Evolutionary conservation across 2,113 vertebrate genomes (phyloP).

Genomic region (Trogon melanurus): DNA sequence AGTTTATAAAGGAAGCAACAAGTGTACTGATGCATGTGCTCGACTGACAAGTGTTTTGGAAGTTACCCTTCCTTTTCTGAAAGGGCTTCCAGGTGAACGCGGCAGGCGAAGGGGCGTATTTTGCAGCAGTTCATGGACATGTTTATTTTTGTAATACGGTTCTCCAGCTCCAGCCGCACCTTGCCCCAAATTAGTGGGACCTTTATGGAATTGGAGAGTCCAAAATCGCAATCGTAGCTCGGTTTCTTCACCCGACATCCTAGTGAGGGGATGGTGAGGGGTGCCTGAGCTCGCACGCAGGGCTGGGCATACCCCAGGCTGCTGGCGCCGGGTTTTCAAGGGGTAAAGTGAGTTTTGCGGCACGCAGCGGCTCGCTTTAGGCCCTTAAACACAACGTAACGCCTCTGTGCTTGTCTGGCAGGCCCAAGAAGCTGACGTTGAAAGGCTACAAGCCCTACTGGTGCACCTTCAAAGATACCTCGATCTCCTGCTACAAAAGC

Average conservation of each 20-base stretch:
- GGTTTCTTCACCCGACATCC: neutral
- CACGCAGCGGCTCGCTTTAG: neutral
- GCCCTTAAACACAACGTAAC: neutral
- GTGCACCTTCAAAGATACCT: constrained; percentile 99
- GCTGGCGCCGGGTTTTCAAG: neutral
- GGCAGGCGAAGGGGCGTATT: neutral
- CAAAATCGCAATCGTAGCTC: neutral
- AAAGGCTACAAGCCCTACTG: constrained; percentile 99
- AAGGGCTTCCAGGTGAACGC: neutral
- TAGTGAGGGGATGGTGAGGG: no score
- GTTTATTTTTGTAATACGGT: neutral
- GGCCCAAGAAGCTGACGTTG: constrained; percentile 97
- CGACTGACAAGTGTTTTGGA: neutral
- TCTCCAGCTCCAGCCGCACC: neutral
- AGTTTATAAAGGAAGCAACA: neutral
- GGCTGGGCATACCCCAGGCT: neutral
- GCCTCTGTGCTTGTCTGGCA: constrained; percentile 21
- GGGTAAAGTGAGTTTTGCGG: neutral
- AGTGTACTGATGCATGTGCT: neutral
- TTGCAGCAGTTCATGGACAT: neutral
- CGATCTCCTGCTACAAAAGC: constrained; percentile 98
- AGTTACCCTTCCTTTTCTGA: neutral
- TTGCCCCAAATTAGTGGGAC: neutral
- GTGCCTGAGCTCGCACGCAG: neutral
- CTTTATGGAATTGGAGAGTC: neutral